phyloP scores from a whole-genome alignment of 2,113 vertebrate species.

The Perccottus glenii region DNA sequence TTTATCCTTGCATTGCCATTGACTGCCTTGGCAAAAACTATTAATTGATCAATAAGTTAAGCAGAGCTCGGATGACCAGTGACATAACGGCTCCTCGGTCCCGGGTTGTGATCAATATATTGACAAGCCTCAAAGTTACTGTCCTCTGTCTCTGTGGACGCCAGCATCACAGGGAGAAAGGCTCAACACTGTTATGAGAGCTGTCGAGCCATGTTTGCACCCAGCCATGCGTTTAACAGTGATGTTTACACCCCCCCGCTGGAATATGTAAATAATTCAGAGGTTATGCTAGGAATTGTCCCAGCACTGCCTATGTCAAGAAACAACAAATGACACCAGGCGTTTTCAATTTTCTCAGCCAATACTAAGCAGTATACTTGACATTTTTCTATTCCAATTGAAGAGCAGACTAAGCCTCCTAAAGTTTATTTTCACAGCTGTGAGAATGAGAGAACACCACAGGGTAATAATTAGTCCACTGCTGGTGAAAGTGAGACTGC shows the following conservation, averaged over 20 bases:
- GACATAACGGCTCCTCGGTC: slow-evolving; percentile 42
- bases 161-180: slow-evolving; percentile 6
- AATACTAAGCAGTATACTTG: slow-evolving; percentile 54
- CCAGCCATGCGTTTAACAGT: slow-evolving; percentile 39
- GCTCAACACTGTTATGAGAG: slow-evolving; percentile 33
- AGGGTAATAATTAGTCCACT: slow-evolving; percentile 52
- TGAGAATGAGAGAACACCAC: slow-evolving; percentile 17
- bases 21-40: slow-evolving; percentile 59
- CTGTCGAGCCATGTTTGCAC: slow-evolving; percentile 21
- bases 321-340: slow-evolving; percentile 46
- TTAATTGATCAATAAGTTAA: slow-evolving; percentile 64
- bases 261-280: slow-evolving; percentile 71
- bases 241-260: slow-evolving; percentile 53
- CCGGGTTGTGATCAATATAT: slow-evolving; percentile 56
- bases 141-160: slow-evolving; percentile 5
- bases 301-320: slow-evolving; percentile 45
- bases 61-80: slow-evolving; percentile 28
- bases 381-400: slow-evolving; percentile 60
- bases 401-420: slow-evolving; percentile 33
- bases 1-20: slow-evolving; percentile 45
- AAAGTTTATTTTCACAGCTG: slow-evolving; percentile 39
- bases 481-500: slow-evolving; percentile 32
- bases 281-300: slow-evolving; percentile 46
- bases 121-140: slow-evolving; percentile 37
- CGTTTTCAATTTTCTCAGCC: slow-evolving; percentile 49